Conservation (phyloP, 2,113 vertebrate species). For the Salvelinus alpinus region DNA sequence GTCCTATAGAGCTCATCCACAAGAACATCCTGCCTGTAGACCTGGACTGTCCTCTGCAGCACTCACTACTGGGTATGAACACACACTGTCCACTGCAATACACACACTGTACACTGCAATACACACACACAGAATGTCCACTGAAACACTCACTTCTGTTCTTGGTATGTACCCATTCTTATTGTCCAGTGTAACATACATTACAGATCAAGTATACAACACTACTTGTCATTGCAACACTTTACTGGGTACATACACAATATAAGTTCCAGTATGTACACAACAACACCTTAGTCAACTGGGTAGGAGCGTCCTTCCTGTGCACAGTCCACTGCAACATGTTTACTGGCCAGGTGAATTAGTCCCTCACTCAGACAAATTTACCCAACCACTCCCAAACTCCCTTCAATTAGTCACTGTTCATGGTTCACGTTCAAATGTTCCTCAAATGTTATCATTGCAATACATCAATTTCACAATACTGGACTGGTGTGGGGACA, state of each 20-base stretch:
- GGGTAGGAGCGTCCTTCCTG: too few species aligned
- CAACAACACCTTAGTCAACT: too few species aligned
- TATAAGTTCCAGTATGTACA: too few species aligned
- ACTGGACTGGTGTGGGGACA: neutral
- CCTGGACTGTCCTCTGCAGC: slow-evolving; percentile 76
- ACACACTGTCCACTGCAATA: neutral
- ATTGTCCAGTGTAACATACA: too few species aligned
- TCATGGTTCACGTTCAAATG: neutral
- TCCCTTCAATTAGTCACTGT: too few species aligned
- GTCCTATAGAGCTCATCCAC: slow-evolving; percentile 94
- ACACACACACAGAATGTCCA: neutral
- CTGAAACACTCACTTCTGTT: neutral
- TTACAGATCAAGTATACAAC: too few species aligned
- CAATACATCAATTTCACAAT: neutral
- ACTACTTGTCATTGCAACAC: neutral
- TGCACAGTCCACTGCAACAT: too few species aligned
- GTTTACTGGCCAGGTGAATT: too few species aligned
- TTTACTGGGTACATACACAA: neutral
- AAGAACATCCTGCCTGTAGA: slow-evolving; percentile 95
- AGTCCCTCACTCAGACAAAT: too few species aligned
- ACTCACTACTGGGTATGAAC: slow-evolving; percentile 61
- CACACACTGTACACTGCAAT: too few species aligned
- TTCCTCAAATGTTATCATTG: neutral
- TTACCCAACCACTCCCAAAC: too few species aligned
- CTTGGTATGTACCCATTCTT: too few species aligned